Conservation (phyloP, 2,113 vertebrate genomes). For the Oceanites oceanicus region DNA sequence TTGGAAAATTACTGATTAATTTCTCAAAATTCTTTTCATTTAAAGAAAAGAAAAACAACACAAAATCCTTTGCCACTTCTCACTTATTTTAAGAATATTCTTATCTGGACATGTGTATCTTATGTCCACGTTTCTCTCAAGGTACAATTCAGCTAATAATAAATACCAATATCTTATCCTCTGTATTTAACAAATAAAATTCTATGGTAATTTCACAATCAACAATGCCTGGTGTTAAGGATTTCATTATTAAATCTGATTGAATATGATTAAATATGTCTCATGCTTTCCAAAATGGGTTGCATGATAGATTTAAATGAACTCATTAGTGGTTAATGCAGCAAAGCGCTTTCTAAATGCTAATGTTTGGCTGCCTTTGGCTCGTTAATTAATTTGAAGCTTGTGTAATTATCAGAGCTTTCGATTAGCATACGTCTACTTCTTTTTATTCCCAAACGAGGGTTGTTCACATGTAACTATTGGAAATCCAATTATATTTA, state of each 20-base stretch:
- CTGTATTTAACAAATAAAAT: slow-evolving; percentile 71
- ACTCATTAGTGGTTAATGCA: slow-evolving; percentile 81
- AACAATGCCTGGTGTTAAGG: slow-evolving; percentile 70
- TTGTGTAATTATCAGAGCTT: slow-evolving; percentile 77
- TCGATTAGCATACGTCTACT: slow-evolving; percentile 72
- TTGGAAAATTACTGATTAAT: neutral
- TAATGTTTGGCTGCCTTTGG: slow-evolving; percentile 83
- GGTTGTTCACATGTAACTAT: slow-evolving; percentile 63
- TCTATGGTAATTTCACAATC: slow-evolving; percentile 74
- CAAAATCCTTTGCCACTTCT: neutral
- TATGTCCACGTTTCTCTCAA: neutral
- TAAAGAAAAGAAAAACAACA: neutral
- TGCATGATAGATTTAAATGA: slow-evolving; percentile 77
- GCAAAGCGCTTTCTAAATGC: slow-evolving; percentile 79
- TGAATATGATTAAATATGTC: slow-evolving; percentile 80
- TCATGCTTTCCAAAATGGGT: slow-evolving; percentile 68
- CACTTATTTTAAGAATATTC: neutral
- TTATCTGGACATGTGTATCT: neutral
- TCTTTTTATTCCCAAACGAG: slow-evolving; percentile 68
- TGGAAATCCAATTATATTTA: slow-evolving; percentile 73
- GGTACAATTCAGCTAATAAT: slow-evolving; percentile 17
- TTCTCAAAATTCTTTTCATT: neutral
- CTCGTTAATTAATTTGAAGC: slow-evolving; percentile 84
- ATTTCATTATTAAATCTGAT: slow-evolving; percentile 78
- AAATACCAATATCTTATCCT: neutral